Conservation (phyloP, 2,113 vertebrate genomes). For the Triplophysa rosa region DNA sequence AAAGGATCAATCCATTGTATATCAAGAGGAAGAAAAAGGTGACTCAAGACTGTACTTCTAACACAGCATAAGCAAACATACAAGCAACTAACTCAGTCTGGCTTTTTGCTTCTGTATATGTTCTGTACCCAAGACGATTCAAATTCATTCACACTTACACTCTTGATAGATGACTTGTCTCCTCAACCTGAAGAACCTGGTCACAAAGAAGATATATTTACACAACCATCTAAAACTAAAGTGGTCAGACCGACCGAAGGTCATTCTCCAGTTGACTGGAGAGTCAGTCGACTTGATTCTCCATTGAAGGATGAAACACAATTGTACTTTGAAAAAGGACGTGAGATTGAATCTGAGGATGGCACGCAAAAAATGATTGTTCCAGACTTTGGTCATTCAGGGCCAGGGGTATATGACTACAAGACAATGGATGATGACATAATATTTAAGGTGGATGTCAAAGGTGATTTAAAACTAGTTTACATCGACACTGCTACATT, state of each 20-base stretch:
- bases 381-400: slow-evolving; percentile 49
- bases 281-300: no score
- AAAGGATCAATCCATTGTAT: slow-evolving; percentile 64
- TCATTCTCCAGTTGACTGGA: slow-evolving; percentile 53
- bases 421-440: slow-evolving; percentile 56
- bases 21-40: slow-evolving; percentile 76
- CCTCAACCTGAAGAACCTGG: slow-evolving; percentile 47
- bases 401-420: slow-evolving; percentile 54
- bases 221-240: slow-evolving; percentile 41
- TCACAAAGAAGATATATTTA: slow-evolving; percentile 48
- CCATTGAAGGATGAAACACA: slow-evolving; percentile 56
- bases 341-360: slow-evolving; percentile 55
- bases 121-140: slow-evolving; percentile 26
- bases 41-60: slow-evolving; percentile 58
- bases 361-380: slow-evolving; percentile 43
- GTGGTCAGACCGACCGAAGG: slow-evolving; percentile 42
- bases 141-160: slow-evolving; percentile 28
- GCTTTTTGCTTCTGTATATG: slow-evolving; percentile 35
- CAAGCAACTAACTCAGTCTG: slow-evolving; percentile 50
- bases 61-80: slow-evolving; percentile 26
- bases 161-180: slow-evolving; percentile 44
- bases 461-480: slow-evolving; percentile 70
- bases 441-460: slow-evolving; percentile 69
- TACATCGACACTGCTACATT: slow-evolving; percentile 39
- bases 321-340: slow-evolving; percentile 43